Evolutionary conservation across 1,140 invertebrate species (phyloP), one percentile per base, ranked within the genome.

Genomic region (Neodiprion pinetum): DNA sequence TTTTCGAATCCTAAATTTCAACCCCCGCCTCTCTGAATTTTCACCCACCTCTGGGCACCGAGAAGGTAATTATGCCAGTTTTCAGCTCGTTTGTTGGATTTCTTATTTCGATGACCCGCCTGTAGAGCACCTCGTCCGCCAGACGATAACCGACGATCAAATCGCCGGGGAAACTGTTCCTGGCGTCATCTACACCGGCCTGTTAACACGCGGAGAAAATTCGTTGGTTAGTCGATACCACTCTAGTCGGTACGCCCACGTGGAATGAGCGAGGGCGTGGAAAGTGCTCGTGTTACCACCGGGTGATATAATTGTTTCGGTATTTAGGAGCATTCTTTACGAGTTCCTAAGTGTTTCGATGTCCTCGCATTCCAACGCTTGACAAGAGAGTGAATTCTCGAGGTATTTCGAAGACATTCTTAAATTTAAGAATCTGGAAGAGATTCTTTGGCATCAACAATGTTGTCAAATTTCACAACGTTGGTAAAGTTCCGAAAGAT

Each of bases 141-240:
- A 73, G 82, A 70, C 77, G 81, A 70, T 79, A 73, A 12, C 86
- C 86, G 65, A 84, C 71, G 14, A 76, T 67, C 1, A 87, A 68
- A 72, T 88, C 85, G 4, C 86, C 86, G 53, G 87, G 84, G 66
- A 87, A 88, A 70, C 76, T 75, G 23, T 47, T 71, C 48, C 74
- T 79, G 8, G 77, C 72, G 21, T 82, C 77, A 8, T 78, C 71
- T 4, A 53, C 67, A n/a, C 66, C 53, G n/a, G 74, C 66, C 79
- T 68, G 74, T 49, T 77, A 81, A 14, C 23, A 68, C 4, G 14
- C 69, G 50, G 17, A 7, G 61, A 5, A 65, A 65, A 65, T 23
- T 23, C 21, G 67, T 14, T 5, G 12, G 67, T 69, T 61, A 61
- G 9, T 61, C 53, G 53, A 61, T 61, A 61, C 9, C 11, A 61